Conservation (phyloP, 2,888 invertebrate genomes). For the Polymixis flavicincta region DNA sequence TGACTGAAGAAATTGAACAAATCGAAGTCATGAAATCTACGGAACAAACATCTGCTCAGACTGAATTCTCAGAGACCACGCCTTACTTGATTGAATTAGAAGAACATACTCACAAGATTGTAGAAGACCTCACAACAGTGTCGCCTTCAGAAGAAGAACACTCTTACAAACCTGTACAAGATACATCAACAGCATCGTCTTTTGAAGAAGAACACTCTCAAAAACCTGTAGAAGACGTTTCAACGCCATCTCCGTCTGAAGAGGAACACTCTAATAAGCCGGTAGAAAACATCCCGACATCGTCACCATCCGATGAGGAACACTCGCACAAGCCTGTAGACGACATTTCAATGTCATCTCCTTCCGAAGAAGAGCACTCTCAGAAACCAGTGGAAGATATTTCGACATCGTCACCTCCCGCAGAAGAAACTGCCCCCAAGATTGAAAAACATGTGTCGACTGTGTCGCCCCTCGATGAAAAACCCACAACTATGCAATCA, state of each 20-base stretch:
- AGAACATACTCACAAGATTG: slow-evolving; percentile 78
- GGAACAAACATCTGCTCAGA: slow-evolving; percentile 56
- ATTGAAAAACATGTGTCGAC: slow-evolving; percentile 50
- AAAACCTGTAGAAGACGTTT: slow-evolving; percentile 12
- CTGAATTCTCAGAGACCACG: slow-evolving; percentile 71
- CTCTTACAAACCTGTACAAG: slow-evolving; percentile 31
- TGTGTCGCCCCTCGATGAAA: slow-evolving; percentile 22
- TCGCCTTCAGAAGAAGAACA: slow-evolving; percentile 42
- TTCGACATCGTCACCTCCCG: slow-evolving; percentile 14
- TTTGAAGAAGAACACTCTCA: slow-evolving; percentile 33
- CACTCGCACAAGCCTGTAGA: slow-evolving; percentile 6
- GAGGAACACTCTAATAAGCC: slow-evolving; percentile 25
- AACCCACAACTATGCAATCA: slow-evolving; percentile 28
- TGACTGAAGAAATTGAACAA: slow-evolving; percentile 28
- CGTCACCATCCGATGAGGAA: slow-evolving; percentile 22
- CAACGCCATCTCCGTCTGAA: slow-evolving; percentile 19
- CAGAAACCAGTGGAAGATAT: slow-evolving; percentile 26
- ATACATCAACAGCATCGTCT: slow-evolving; percentile 34
- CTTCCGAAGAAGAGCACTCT: slow-evolving; percentile 21
- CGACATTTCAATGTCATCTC: slow-evolving; percentile 9
- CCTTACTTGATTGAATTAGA: slow-evolving; percentile 80
- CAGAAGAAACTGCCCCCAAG: slow-evolving; percentile 62
- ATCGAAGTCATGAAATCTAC: slow-evolving; percentile 41
- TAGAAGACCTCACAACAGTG: slow-evolving; percentile 67
- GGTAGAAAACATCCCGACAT: slow-evolving; percentile 5